Base-by-base conservation (phyloP, 1,140 invertebrate genomes). In the Cyphomyrmex costatus region DNA sequence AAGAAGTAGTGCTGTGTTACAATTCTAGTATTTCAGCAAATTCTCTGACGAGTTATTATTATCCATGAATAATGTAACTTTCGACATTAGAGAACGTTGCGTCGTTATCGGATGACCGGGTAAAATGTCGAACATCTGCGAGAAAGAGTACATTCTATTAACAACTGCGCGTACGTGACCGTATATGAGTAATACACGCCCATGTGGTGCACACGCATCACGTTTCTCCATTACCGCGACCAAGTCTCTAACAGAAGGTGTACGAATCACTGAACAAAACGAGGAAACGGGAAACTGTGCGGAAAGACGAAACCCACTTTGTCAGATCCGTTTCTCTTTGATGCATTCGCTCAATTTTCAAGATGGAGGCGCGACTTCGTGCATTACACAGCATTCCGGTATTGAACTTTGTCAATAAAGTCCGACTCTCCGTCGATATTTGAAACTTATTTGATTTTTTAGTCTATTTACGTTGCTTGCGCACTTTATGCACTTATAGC, bases 191-290 rank as follows among this genome's bases (percentile, higher is more conserved):
- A 24, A 65, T 51, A 63, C 36, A 66, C 60, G 46, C 3, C 6
- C 8, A n/a, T 51, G 19, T 30, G n/a, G 8, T 42, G 63, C 79
- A 73, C 66, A 53, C 79, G 79, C 79, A 82, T 82, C 79, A 82
- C 66, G 66, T 82, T 82, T 82, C 79, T 56, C 79, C 66, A 82
- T 82, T 82, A 82, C 24, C 36, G 58, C 24, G 65, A 6, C 36
- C n/a, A 66, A 82, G 33, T 73, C 66, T 49, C 33, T 19, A 30
- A 24, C 33, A 27, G 16, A 33, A 27, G 24, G 12, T 30, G 24
- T 42, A 46, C 65, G 68, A 82, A 82, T 71, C 51, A 68, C 14
- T 16, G 66, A 16, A 46, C 66, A 82, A 82, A 82, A 73, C 24
- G 66, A 58, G 27, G 79, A 82, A 82, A 73, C 36, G 12, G 14